phyloP scores from a whole-genome alignment of 2,113 vertebrate species.

The Camelus bactrianus region DNA sequence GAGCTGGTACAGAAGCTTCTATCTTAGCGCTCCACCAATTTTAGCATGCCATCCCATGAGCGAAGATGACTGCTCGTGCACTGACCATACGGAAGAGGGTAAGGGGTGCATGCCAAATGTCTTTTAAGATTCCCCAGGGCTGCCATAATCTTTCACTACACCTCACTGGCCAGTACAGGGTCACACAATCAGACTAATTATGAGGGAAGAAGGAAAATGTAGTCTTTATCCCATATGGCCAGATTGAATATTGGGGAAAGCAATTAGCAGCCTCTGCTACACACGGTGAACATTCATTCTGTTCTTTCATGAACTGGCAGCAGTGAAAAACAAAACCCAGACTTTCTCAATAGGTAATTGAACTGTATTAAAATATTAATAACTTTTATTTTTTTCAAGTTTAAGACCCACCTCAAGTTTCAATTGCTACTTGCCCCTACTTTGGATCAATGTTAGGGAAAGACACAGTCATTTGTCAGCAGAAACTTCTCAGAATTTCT shows the following conservation, averaged over 20 bases:
- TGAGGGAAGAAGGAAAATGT: neutral
- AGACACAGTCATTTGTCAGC: slow-evolving; percentile 16
- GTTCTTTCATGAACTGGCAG: neutral
- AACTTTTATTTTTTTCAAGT: neutral
- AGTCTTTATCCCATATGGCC: neutral
- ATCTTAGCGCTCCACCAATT: neutral
- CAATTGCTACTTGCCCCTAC: neutral
- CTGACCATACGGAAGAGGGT: neutral
- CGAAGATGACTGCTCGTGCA: neutral
- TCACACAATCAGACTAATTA: neutral
- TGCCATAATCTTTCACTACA: neutral
- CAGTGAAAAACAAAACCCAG: neutral
- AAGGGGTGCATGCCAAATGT: neutral
- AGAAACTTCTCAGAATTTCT: neutral
- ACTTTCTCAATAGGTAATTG: slow-evolving; percentile 13
- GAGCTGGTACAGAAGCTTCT: neutral
- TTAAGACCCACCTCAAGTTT: neutral
- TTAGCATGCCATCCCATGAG: neutral
- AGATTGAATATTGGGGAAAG: neutral
- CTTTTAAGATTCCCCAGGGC: neutral
- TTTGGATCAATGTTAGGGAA: neutral
- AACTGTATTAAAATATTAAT: slow-evolving; percentile 8
- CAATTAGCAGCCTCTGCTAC: neutral
- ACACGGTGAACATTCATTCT: neutral
- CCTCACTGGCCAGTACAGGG: neutral